These are phyloP conservation scores for Papilio helenus DNA, from an alignment of 1,140 invertebrate species.

Conservation along the genomic window DNA sequence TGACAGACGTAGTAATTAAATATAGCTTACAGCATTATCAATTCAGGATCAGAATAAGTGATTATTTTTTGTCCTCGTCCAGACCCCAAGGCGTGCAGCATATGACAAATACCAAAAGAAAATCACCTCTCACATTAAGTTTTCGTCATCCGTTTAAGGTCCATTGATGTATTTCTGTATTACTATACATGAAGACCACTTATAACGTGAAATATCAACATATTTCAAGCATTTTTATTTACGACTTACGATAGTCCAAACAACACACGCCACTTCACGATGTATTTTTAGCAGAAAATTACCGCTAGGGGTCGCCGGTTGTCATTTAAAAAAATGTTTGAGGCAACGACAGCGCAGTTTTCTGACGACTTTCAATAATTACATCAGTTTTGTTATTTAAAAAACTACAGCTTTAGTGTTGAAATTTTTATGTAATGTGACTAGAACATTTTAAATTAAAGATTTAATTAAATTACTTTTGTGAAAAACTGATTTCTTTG, in stretches of 20 bases:
- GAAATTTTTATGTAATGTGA: no score
- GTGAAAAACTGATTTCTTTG: no score
- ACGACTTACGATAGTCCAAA: constrained; percentile 81
- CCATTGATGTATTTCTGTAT: constrained; percentile 57
- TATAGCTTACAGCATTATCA: constrained; percentile 81
- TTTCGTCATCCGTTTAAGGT: constrained; percentile 57
- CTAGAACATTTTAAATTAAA: no score
- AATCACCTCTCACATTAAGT: constrained; percentile 59
- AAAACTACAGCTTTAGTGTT: background rate
- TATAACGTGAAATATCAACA: constrained; percentile 64
- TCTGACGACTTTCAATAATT: background rate
- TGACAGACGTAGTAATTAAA: constrained; percentile 48
- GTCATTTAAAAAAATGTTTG: constrained; percentile 49
- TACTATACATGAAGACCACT: constrained; percentile 66
- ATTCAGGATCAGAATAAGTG: constrained; percentile 79
- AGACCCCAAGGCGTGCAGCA: constrained; percentile 82
- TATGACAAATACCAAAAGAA: constrained; percentile 78
- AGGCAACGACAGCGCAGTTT: constrained; percentile 11
- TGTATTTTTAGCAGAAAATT: constrained; percentile 76
- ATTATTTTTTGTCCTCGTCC: constrained; percentile 82
- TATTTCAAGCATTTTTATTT: constrained; percentile 80
- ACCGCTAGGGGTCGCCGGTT: constrained; percentile 68
- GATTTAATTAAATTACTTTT: no score
- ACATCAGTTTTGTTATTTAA: background rate
- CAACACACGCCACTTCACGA: constrained; percentile 84